phyloP scores from a whole-genome alignment of 2,113 vertebrate genomes.

The Microcebus ravelobensis region DNA sequence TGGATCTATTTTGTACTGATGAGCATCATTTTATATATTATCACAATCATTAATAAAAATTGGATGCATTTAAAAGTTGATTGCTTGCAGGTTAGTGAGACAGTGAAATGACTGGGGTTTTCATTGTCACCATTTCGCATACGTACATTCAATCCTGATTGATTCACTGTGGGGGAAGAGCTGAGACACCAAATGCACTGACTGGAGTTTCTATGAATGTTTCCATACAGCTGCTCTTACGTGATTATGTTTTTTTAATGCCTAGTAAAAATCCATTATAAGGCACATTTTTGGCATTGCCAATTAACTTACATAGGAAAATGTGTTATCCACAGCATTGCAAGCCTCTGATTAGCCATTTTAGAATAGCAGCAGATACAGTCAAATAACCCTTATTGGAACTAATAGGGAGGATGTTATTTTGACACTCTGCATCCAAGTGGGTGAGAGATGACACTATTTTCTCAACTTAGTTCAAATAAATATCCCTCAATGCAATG shows the following conservation, averaged over 20 bases:
- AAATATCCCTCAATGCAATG: not conserved
- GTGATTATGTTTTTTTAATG: conserved; percentile 79
- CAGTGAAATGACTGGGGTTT: conserved; percentile 78
- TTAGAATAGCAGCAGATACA: conserved; percentile 74
- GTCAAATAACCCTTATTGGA: conserved; percentile 62
- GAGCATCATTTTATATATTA: conserved; percentile 76
- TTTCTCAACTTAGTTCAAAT: not conserved
- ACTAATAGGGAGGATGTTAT: conserved; percentile 64
- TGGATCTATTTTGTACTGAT: conserved; percentile 65
- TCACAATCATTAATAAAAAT: conserved; percentile 80
- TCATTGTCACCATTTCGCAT: conserved; percentile 3
- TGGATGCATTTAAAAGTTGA: conserved; percentile 80
- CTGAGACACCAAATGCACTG: conserved; percentile 69
- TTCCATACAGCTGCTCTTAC: conserved; percentile 78
- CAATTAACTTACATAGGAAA: conserved; percentile 71
- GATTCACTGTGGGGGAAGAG: conserved; percentile 59
- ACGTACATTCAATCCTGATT: not conserved
- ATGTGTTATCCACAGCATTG: not conserved
- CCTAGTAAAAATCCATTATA: conserved; percentile 67
- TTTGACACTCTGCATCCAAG: not conserved
- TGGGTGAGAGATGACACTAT: not conserved
- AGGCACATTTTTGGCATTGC: conserved; percentile 73
- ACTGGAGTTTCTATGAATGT: conserved; percentile 77
- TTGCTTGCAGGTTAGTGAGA: conserved; percentile 75
- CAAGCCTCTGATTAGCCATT: conserved; percentile 65